Evolutionary conservation across 1,140 invertebrate species (phyloP).

Genomic region (Drosophila funebris): DNA sequence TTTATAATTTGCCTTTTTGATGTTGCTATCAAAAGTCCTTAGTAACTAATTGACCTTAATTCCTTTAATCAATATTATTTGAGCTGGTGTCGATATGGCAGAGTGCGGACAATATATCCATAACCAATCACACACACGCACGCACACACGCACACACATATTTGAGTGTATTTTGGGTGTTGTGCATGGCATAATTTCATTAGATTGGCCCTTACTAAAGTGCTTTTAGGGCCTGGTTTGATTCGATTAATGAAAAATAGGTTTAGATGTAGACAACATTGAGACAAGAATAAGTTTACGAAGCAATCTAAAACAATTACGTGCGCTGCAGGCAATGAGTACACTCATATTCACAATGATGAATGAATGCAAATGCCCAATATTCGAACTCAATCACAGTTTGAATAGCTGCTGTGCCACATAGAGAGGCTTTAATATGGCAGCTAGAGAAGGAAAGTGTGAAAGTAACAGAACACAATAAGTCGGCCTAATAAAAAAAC

Average conservation of each 20-base stretch:
- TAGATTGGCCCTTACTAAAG: constrained; percentile 50
- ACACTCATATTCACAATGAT: neutral
- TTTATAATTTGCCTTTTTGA: constrained; percentile 30
- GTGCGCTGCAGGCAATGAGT: neutral
- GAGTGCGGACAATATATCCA: neutral
- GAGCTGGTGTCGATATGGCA: constrained; percentile 26
- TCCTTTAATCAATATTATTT: constrained; percentile 65
- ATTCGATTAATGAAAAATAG: constrained; percentile 73
- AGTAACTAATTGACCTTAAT: constrained; percentile 67
- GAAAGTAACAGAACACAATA: too few relatives aligned
- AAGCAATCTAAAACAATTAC: constrained; percentile 44
- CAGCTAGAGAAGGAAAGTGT: too few relatives aligned
- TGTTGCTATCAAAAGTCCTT: constrained; percentile 49
- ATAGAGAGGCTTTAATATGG: too few relatives aligned
- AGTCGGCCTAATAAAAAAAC: too few relatives aligned
- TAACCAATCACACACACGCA: neutral
- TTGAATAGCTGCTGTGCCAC: too few relatives aligned
- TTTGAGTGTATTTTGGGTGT: constrained; percentile 9
- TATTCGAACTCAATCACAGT: too few relatives aligned
- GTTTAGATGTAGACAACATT: constrained; percentile 32
- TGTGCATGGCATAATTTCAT: constrained; percentile 64
- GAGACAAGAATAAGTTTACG: neutral
- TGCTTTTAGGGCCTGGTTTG: constrained; percentile 43
- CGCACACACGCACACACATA: neutral
- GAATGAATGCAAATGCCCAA: too few relatives aligned